phyloP scores from a whole-genome alignment of 2,888 invertebrate genomes.

The Tenthredo mesomela region DNA sequence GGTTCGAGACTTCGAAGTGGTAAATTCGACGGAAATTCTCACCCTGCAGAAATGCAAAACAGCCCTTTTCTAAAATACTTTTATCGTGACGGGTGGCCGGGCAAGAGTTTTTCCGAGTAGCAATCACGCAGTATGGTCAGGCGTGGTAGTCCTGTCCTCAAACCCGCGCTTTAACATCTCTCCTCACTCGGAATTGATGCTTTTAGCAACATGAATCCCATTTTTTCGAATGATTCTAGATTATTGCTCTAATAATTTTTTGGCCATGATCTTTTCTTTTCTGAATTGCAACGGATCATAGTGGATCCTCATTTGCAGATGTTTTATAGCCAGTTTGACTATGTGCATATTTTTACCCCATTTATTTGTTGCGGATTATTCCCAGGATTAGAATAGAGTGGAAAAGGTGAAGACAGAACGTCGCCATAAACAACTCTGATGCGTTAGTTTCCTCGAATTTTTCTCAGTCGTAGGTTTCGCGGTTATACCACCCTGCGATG shows the following conservation, averaged over 20 bases:
- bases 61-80: neutral
- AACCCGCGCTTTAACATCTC: neutral
- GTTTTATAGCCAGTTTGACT: neutral
- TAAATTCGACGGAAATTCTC: neutral
- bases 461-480: neutral
- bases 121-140: constrained; percentile 2
- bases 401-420: constrained; percentile 17
- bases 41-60: neutral
- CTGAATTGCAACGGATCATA: neutral
- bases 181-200: neutral
- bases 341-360: neutral
- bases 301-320: neutral
- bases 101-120: neutral
- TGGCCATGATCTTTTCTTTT: neutral
- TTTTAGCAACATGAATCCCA: neutral
- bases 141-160: neutral
- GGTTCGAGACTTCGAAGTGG: neutral
- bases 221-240: neutral
- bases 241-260: neutral
- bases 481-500: neutral
- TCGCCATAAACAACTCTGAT: constrained; percentile 4
- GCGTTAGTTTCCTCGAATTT: neutral
- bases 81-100: neutral
- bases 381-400: neutral
- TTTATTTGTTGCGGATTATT: neutral